Evolutionary conservation across 2,113 vertebrate species (phyloP).

Genomic region (Ranitomeya variabilis): DNA sequence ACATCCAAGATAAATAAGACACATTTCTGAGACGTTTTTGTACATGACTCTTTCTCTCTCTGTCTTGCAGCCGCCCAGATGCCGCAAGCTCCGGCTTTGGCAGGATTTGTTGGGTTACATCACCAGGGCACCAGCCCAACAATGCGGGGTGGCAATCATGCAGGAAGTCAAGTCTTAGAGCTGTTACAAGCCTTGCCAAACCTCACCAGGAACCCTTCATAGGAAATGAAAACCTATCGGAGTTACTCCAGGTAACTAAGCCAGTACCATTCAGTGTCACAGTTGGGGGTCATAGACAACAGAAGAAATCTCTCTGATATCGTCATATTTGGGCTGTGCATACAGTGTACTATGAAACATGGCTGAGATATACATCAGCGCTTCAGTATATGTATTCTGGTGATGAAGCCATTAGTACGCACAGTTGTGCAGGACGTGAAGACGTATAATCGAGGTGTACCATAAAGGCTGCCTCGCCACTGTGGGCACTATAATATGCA

Average conservation of each 20-base stretch:
- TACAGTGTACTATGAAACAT: not conserved
- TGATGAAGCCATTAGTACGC: no score
- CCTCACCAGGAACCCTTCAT: not conserved
- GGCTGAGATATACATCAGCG: no score
- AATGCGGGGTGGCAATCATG: slow-evolving; percentile 28
- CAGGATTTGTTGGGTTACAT: slow-evolving; percentile 20
- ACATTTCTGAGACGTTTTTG: slow-evolving; percentile 31
- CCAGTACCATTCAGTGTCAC: no score
- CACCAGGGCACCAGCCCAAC: slow-evolving; percentile 19
- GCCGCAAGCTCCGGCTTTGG: slow-evolving; percentile 28
- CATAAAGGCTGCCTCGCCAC: no score
- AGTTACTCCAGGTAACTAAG: slow-evolving; percentile 10
- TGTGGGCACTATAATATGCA: no score
- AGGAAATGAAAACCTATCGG: not conserved
- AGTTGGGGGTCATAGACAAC: no score
- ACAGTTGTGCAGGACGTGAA: no score
- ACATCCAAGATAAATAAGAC: not conserved
- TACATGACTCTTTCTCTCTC: not conserved
- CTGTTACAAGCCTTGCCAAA: slow-evolving; percentile 5
- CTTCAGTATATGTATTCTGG: no score
- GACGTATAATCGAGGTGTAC: no score
- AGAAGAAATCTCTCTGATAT: no score
- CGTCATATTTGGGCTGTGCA: no score
- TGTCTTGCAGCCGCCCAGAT: not conserved
- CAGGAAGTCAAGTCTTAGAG: slow-evolving; percentile 22